Evolutionary conservation across 2,888 invertebrate genomes (phyloP).

Genomic region (Balanococcus diminutus): DNA sequence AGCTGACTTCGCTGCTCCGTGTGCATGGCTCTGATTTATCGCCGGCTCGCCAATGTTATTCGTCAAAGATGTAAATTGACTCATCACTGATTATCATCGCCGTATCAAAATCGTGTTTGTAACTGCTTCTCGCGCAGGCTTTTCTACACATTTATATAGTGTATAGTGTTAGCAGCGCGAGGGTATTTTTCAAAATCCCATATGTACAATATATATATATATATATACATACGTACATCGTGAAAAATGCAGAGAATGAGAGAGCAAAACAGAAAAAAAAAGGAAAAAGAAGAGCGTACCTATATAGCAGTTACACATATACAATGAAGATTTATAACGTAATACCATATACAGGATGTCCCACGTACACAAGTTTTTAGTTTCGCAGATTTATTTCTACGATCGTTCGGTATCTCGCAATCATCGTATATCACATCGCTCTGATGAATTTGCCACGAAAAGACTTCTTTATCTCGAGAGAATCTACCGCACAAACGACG

Average conservation of each 20-base stretch:
- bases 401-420: neutral
- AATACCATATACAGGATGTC: conserved; percentile 32
- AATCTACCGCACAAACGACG: neutral
- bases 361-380: conserved; percentile 31
- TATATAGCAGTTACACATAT: conserved; percentile 12
- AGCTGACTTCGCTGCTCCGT: neutral
- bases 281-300: neutral
- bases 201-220: neutral
- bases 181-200: neutral
- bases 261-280: neutral
- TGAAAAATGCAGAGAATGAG: neutral
- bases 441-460: conserved; percentile 26
- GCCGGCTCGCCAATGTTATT: conserved; percentile 36
- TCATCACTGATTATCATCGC: conserved; percentile 46
- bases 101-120: conserved; percentile 42
- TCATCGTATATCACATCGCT: neutral
- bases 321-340: conserved; percentile 43
- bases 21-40: conserved; percentile 35
- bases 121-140: conserved; percentile 38
- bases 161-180: neutral
- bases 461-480: neutral
- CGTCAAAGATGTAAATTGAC: conserved; percentile 51
- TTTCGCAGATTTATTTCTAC: neutral
- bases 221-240: neutral
- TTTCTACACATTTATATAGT: neutral